phyloP scores from a whole-genome alignment of 2,888 invertebrate species.

The Syrphus vitripennis region DNA sequence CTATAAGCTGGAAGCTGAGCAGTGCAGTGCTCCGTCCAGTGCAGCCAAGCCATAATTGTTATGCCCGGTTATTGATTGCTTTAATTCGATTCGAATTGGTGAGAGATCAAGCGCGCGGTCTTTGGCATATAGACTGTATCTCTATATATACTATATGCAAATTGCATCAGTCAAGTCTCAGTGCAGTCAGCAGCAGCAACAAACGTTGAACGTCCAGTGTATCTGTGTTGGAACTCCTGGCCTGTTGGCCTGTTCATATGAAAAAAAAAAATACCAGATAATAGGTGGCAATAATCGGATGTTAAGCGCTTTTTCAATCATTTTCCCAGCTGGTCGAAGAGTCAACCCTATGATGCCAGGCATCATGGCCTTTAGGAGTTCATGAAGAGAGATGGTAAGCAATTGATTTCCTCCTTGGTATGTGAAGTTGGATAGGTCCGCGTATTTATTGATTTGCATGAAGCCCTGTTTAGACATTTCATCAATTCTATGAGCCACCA shows the following conservation, averaged over 20 bases:
- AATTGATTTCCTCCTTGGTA: slow-evolving; percentile 68
- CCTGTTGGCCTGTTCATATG: slow-evolving; percentile 17
- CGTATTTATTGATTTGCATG: slow-evolving; percentile 59
- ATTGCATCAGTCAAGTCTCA: slow-evolving; percentile 15
- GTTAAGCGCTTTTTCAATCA: slow-evolving; percentile 70
- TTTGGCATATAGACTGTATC: background rate
- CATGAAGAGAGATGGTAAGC: slow-evolving; percentile 30
- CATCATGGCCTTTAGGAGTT: slow-evolving; percentile 20
- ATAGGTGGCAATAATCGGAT: slow-evolving; percentile 66
- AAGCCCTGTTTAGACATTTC: slow-evolving; percentile 50
- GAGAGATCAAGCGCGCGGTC: slow-evolving; percentile 59
- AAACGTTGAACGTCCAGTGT: slow-evolving; percentile 3
- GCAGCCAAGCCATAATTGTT: slow-evolving; percentile 56
- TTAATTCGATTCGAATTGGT: slow-evolving; percentile 69
- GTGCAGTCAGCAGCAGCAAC: background rate
- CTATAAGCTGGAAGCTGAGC: slow-evolving; percentile 35
- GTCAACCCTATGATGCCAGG: slow-evolving; percentile 14
- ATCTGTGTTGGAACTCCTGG: background rate
- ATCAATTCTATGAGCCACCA: slow-evolving; percentile 37
- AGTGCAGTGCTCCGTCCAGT: slow-evolving; percentile 9
- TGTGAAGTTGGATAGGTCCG: slow-evolving; percentile 17
- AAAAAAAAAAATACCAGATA: slow-evolving; percentile 67
- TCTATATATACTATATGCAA: slow-evolving; percentile 17
- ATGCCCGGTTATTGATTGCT: slow-evolving; percentile 68
- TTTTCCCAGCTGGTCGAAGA: slow-evolving; percentile 56